Percentiles rank a stretch among this genome's conserved stretches.
phyloP scores from a whole-genome alignment of 1,140 invertebrate genomes.

The Lepidurus apus region DNA sequence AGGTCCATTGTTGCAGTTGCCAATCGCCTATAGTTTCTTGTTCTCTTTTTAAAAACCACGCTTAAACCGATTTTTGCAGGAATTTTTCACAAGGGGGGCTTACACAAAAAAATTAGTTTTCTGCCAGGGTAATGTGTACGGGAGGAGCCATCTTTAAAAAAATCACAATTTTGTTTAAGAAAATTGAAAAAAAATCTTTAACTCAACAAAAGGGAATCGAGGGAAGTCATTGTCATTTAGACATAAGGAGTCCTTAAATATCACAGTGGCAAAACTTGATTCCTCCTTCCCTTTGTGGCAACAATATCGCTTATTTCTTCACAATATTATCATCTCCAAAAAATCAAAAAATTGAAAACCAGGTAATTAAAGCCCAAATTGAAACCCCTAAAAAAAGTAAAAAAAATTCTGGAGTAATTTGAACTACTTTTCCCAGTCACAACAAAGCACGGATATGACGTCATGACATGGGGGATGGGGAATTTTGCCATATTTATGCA shows the following conservation, averaged over 20 bases:
- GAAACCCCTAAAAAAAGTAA: neutral
- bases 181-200: neutral
- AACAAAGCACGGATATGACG: constrained; percentile 14
- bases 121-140: neutral
- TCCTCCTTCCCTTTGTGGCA: constrained; percentile 11
- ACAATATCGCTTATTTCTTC: neutral
- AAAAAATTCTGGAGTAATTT: neutral
- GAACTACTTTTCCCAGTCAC: neutral
- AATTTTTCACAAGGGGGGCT: neutral
- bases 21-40: neutral
- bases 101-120: neutral
- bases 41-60: neutral
- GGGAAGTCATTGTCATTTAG: constrained; percentile 15
- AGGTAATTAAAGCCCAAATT: neutral
- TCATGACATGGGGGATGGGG: neutral
- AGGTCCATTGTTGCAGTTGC: neutral
- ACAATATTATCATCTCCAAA: neutral
- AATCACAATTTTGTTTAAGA: neutral
- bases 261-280: constrained; percentile 21
- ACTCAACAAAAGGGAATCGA: neutral
- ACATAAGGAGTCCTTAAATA: constrained; percentile 15
- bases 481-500: neutral
- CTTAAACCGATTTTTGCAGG: neutral
- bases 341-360: neutral
- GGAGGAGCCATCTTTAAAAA: neutral